These are phyloP conservation scores for Cottus gobio DNA, from an alignment of 2,113 vertebrate genomes.

Conservation along the genomic window DNA sequence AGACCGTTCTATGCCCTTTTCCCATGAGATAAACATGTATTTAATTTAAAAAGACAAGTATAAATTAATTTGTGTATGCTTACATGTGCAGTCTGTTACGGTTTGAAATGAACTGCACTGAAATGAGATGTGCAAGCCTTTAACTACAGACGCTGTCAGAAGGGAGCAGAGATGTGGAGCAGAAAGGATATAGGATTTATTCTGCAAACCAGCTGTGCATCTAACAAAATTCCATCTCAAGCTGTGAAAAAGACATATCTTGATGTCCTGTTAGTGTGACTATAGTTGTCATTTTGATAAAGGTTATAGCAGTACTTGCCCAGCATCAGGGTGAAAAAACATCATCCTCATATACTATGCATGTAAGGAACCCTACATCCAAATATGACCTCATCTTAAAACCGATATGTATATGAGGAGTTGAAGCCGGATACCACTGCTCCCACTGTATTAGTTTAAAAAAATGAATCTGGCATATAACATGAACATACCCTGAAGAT, in stretches of 20 bases:
- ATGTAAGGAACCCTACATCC: not conserved
- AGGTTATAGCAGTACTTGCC: not conserved
- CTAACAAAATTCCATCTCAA: not conserved
- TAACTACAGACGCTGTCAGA: not conserved
- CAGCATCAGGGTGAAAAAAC: not conserved
- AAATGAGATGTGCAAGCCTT: conserved; percentile 3
- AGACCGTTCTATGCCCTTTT: not conserved
- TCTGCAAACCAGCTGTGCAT: not conserved
- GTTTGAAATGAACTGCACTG: not conserved
- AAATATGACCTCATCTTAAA: not conserved
- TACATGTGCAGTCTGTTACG: not conserved
- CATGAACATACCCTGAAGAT: not conserved
- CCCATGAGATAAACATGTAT: not conserved
- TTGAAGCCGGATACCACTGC: not conserved
- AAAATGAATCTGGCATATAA: not conserved
- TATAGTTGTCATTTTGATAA: not conserved
- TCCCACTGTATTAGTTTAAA: not conserved
- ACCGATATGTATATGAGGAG: not conserved
- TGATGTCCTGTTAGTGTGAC: not conserved
- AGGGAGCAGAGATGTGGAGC: not conserved
- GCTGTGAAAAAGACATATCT: not conserved
- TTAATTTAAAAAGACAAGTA: not conserved
- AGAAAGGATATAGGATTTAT: not conserved
- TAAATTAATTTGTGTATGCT: not conserved
- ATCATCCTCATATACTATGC: not conserved